phyloP scores from a whole-genome alignment of 2,113 vertebrate species.

The Spilogale gracilis region DNA sequence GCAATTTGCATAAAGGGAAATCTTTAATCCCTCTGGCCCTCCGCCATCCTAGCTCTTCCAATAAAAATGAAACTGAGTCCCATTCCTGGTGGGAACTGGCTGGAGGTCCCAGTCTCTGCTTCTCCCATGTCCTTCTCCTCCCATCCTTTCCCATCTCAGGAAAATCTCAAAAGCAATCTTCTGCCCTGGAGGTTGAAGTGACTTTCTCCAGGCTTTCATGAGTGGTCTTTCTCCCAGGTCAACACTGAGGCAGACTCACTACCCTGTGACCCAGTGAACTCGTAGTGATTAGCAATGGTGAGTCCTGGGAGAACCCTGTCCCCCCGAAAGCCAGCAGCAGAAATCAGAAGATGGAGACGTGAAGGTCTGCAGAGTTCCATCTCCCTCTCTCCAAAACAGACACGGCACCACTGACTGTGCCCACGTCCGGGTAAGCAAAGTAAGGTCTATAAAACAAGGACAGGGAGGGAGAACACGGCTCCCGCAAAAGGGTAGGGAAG shows the following conservation, averaged over 20 bases:
- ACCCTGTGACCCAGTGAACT: fast-evolving
- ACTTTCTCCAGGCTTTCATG: not conserved
- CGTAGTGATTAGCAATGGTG: not conserved
- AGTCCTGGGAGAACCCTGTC: not conserved
- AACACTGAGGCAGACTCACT: not conserved
- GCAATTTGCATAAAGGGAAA: not conserved
- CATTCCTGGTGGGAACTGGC: not conserved
- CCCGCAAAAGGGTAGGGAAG: not conserved
- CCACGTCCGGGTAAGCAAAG: fast-evolving
- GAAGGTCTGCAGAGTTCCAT: fast-evolving
- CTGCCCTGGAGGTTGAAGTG: not conserved
- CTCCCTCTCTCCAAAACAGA: not conserved
- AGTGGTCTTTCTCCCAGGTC: not conserved
- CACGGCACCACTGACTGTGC: fast-evolving
- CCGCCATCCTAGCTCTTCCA: not conserved
- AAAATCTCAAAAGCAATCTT: not conserved
- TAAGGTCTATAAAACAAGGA: fast-evolving
- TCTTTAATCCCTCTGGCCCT: not conserved
- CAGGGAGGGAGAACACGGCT: fast-evolving
- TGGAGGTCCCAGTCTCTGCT: not conserved
- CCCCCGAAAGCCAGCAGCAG: not conserved
- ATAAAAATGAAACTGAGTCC: not conserved
- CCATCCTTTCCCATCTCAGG: not conserved
- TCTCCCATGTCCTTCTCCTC: fast-evolving
- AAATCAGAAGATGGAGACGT: fast-evolving